phyloP scores from a whole-genome alignment of 2,888 invertebrate species.

The Orthosia incerta region DNA sequence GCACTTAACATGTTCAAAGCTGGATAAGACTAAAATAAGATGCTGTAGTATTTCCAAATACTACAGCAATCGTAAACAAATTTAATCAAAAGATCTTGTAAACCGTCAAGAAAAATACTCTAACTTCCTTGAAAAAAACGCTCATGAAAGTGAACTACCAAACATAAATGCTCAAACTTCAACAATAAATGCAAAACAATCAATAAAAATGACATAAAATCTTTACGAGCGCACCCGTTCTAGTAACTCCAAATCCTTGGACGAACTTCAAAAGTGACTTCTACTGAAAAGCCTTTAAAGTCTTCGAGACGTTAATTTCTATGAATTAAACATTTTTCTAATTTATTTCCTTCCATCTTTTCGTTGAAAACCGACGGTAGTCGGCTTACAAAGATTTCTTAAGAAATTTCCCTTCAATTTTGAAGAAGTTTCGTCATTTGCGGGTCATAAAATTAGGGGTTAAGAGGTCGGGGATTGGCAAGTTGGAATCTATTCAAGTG shows the following conservation, averaged over 20 bases:
- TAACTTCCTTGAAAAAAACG: not conserved
- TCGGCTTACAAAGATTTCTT: constrained; percentile 50
- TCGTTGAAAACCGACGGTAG: constrained; percentile 22
- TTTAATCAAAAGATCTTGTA: not conserved
- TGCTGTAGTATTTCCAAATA: too few species aligned
- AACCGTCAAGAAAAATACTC: not conserved
- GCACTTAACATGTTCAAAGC: not conserved
- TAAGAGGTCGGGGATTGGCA: constrained; percentile 44
- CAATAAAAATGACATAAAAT: constrained; percentile 22
- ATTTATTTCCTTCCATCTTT: constrained; percentile 65
- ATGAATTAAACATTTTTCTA: constrained; percentile 77
- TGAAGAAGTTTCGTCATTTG: constrained; percentile 57
- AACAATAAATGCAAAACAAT: constrained; percentile 7
- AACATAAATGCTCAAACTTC: not conserved
- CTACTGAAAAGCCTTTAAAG: constrained; percentile 70
- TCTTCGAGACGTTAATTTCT: constrained; percentile 70
- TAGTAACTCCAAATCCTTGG: constrained; percentile 47
- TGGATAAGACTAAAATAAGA: not conserved
- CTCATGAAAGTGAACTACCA: not conserved
- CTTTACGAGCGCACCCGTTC: constrained; percentile 47
- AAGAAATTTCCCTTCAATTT: constrained; percentile 50
- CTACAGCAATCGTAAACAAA: too few species aligned
- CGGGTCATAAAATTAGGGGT: constrained; percentile 50
- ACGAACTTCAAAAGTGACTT: constrained; percentile 67
- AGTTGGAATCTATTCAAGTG: constrained; percentile 47